phyloP scores from a whole-genome alignment of 2,797 vertebrate genomes.

The Lates japonicus region DNA sequence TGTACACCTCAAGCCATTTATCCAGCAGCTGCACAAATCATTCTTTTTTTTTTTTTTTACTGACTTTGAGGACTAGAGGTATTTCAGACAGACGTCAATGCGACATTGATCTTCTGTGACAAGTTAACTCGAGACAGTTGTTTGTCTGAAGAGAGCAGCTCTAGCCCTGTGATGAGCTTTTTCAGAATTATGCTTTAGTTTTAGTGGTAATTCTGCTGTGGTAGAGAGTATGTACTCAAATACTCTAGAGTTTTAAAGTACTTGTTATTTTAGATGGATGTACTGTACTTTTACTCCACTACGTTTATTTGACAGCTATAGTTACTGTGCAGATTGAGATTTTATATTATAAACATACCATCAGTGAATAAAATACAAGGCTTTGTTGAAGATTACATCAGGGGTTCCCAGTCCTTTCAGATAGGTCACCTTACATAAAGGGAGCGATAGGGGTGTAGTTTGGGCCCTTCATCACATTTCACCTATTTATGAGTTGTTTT shows the following conservation, averaged over 20 bases:
- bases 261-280: too few species aligned
- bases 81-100: neutral
- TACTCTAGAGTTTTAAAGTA: neutral
- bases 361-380: too few species aligned
- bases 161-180: neutral
- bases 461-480: too few species aligned
- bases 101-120: neutral
- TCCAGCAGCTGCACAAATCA: conserved; percentile 1
- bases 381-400: too few species aligned
- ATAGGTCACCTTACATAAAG: too few species aligned
- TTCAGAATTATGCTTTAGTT: neutral
- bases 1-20: neutral
- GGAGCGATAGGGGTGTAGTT: too few species aligned
- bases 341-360: too few species aligned
- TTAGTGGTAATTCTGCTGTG: neutral
- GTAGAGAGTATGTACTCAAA: neutral
- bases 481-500: too few species aligned
- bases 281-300: too few species aligned
- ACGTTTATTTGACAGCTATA: too few species aligned
- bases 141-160: neutral
- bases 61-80: neutral
- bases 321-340: too few species aligned
- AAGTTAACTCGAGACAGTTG: neutral
- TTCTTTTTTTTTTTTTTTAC: neutral
- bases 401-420: too few species aligned